Percentiles rank a stretch among this genome's conserved stretches.
phyloP scores from a whole-genome alignment of 2,797 vertebrate species.

The Chaetodon trifasciatus region DNA sequence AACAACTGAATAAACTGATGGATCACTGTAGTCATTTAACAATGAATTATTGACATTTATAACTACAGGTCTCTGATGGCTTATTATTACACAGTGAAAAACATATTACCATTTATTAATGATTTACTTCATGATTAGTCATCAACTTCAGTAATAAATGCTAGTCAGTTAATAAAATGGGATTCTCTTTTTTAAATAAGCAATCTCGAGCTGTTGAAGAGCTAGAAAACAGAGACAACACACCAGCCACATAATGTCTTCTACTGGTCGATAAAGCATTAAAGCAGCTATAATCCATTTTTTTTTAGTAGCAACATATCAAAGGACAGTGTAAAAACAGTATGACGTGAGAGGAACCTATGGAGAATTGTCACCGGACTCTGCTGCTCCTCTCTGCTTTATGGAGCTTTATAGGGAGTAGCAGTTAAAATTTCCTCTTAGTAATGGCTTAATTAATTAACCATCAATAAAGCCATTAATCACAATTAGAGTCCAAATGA shows the following conservation, averaged over 20 bases:
- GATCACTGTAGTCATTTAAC: not conserved
- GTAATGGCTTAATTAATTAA: not conserved
- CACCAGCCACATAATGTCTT: not conserved
- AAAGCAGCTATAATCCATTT: not conserved
- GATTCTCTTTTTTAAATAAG: not conserved
- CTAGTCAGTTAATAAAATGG: not conserved
- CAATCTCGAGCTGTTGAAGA: not conserved
- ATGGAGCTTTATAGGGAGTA: too few relatives aligned
- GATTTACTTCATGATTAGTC: not conserved
- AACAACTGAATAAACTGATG: not conserved
- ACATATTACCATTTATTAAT: not conserved
- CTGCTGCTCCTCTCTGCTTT: too few relatives aligned
- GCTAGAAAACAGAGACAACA: not conserved
- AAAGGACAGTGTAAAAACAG: not conserved
- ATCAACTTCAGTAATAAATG: not conserved
- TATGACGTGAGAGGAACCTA: too few relatives aligned
- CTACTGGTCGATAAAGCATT: not conserved
- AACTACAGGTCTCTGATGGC: not conserved
- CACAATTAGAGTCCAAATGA: too few relatives aligned
- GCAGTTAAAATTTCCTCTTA: too few relatives aligned
- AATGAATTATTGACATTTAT: not conserved
- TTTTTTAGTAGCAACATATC: not conserved
- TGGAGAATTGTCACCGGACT: too few relatives aligned
- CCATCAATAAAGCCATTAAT: not conserved
- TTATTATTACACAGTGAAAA: conserved; percentile 2